Base-by-base conservation (phyloP, 2,113 vertebrate genomes). In the Ictalurus furcatus region DNA sequence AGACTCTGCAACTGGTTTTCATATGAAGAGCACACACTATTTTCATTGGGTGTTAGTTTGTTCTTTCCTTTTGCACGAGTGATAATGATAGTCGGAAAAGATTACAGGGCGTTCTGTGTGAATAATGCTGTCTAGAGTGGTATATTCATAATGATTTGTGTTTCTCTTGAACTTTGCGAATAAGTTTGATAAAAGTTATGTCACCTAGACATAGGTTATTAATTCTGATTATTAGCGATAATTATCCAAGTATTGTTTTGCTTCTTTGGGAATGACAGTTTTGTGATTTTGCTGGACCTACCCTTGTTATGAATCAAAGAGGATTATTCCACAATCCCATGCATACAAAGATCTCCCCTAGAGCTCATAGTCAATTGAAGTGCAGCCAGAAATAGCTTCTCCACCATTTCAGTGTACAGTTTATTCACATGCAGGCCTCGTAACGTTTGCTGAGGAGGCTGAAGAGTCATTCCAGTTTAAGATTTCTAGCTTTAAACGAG, bases 321-420 rank as follows among this genome's bases (percentile, higher is more conserved):
- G 69, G 69, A 80, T 61, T 89, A 86, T 86, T 52, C n/a, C 65
- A 90, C 87, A 84, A 80, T 90, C 54, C 82, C 90, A 87, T 30
- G 23, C 86, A 86, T 90, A 92, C 87, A 89, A 91, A 84, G 83
- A 88, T 92, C 78, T 90, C 89, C 28, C 67, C 90, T 88, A 90
- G 88, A 91, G 87, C 90, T 92, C 85, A 87, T 90, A 91, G 88
- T 89, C 88, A 93, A 34, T 87, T 87, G 71, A 89, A 93, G 90
- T 90, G 44, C 63, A 67, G 69, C 84, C 85, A 90, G 40, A 88
- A 89, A 86, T 58, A 40, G n/a, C 40, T 28, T 86, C 65, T 91
- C 17, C 58, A 59, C 37, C 30, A 86, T 61, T 63, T 81, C 79
- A 23, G 16, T 34, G 52, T 81, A 40, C 81, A 40, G 1, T 25